Conservation (phyloP, 2,113 vertebrate species). For the Thunnus maccoyii region DNA sequence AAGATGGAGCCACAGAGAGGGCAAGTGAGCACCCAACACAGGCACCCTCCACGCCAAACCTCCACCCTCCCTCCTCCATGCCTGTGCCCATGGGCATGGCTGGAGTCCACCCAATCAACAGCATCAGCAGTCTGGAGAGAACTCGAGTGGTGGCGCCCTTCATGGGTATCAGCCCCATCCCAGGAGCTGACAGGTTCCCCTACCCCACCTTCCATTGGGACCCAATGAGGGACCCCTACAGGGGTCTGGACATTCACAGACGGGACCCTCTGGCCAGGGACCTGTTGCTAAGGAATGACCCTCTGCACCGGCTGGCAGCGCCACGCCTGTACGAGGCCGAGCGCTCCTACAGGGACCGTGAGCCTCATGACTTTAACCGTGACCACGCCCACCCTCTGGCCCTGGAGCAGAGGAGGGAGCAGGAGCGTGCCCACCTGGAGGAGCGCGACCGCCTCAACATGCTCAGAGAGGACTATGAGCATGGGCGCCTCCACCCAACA, state of each 20-base stretch:
- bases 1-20: slow-evolving; percentile 88
- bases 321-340: slow-evolving; percentile 93
- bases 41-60: slow-evolving; percentile 82
- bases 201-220: slow-evolving; percentile 98
- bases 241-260: slow-evolving; percentile 93
- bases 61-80: slow-evolving; percentile 91
- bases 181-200: slow-evolving; percentile 95
- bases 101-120: slow-evolving; percentile 94
- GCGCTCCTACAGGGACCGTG: slow-evolving; percentile 94
- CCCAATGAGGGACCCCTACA: slow-evolving; percentile 95
- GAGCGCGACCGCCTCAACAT: slow-evolving; percentile 93
- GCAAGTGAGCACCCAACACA: slow-evolving; percentile 84
- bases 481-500: slow-evolving; percentile 89
- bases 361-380: slow-evolving; percentile 94
- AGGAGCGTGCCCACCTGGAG: slow-evolving; percentile 91
- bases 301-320: slow-evolving; percentile 90
- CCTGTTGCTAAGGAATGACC: slow-evolving; percentile 92
- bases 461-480: slow-evolving; percentile 96
- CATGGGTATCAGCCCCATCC: slow-evolving; percentile 96
- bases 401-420: slow-evolving; percentile 92
- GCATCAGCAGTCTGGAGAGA: slow-evolving; percentile 92
- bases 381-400: slow-evolving; percentile 89
- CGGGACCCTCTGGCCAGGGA: slow-evolving; percentile 87
- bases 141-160: slow-evolving; percentile 97
- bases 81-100: slow-evolving; percentile 92